Evolutionary conservation across 2,113 vertebrate species (phyloP).

Genomic region (Helogale parvula): DNA sequence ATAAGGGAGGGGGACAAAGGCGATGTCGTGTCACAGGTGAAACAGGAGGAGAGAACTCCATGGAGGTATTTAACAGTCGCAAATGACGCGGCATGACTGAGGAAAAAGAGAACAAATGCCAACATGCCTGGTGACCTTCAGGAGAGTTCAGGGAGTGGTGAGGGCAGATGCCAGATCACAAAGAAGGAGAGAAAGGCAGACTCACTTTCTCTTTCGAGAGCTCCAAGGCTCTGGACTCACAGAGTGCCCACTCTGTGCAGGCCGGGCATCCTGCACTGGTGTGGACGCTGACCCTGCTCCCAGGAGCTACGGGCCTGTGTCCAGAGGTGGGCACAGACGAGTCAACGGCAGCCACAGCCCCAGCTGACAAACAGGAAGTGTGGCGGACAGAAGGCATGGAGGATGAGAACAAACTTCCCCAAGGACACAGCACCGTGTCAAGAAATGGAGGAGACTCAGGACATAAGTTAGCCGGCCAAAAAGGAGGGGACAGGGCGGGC

Average conservation of each 20-base stretch:
- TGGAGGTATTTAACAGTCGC: background rate
- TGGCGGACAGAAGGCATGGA: accelerated
- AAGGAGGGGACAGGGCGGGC: background rate
- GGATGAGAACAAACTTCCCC: background rate
- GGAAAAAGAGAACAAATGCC: background rate
- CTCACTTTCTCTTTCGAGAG: background rate
- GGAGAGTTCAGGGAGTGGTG: background rate
- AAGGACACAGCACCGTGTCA: background rate
- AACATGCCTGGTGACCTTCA: background rate
- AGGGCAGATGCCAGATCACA: background rate
- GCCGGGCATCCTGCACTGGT: accelerated
- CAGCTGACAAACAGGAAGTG: background rate
- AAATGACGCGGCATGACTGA: background rate
- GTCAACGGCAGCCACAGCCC: background rate
- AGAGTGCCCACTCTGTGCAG: background rate
- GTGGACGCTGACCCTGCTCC: background rate
- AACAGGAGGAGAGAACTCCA: background rate
- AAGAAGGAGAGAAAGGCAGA: background rate
- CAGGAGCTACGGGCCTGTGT: no score
- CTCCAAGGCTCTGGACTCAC: background rate
- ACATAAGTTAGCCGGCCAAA: background rate
- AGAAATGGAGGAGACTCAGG: background rate
- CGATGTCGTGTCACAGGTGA: background rate
- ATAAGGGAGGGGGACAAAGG: background rate
- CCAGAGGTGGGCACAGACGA: background rate